Conservation (phyloP, 2,113 vertebrate species). For the Chitala chitala region DNA sequence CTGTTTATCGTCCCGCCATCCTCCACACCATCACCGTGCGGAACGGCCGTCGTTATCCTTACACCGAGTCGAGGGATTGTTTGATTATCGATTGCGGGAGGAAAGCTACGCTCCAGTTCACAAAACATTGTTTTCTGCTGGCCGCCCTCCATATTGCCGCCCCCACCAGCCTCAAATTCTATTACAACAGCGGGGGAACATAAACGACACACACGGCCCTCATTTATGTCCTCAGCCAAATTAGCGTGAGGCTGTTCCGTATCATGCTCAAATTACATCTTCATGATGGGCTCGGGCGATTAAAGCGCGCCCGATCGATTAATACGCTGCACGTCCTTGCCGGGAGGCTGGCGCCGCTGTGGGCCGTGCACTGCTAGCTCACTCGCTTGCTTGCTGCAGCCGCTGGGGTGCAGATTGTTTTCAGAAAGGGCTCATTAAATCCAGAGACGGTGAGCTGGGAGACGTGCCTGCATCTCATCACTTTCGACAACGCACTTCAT, state of each 20-base stretch:
- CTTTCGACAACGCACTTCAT: too few relatives aligned
- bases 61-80: neutral
- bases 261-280: neutral
- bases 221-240: neutral
- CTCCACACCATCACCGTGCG: too few relatives aligned
- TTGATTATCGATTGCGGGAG: neutral
- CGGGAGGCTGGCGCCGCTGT: neutral
- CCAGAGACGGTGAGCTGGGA: neutral
- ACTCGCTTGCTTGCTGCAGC: too few relatives aligned
- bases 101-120: slow-evolving; percentile 11
- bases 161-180: neutral
- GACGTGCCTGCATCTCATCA: neutral
- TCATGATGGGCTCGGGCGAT: neutral
- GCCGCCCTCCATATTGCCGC: neutral
- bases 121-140: neutral
- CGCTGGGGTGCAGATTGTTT: neutral
- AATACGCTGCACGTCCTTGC: neutral
- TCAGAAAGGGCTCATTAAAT: neutral
- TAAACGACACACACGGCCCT: neutral
- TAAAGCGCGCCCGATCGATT: neutral
- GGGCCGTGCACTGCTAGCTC: too few relatives aligned
- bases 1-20: neutral
- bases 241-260: neutral
- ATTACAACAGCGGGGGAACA: neutral
- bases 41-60: too few relatives aligned